Evolutionary conservation across 2,113 vertebrate species (phyloP).

Genomic region (Calyptommatus sinebrachiatus): DNA sequence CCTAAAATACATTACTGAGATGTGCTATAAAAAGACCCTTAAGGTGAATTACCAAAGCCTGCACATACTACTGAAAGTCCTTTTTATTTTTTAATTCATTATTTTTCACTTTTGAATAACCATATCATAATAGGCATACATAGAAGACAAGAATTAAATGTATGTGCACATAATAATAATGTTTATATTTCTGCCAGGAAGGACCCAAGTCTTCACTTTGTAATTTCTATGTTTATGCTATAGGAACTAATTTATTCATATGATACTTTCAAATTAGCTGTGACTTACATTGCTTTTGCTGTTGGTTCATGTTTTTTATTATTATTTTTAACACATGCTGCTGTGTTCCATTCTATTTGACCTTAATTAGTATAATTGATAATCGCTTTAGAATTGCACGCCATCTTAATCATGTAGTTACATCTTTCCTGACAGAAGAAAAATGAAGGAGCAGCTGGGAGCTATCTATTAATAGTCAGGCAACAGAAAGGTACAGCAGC

Average conservation of each 20-base stretch:
- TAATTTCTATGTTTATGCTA: background rate
- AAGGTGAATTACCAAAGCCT: too few species aligned
- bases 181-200: too few species aligned
- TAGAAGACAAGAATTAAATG: too few species aligned
- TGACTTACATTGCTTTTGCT: constrained; percentile 44
- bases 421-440: constrained; percentile 63
- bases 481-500: constrained; percentile 51
- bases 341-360: constrained; percentile 60
- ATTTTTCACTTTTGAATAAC: too few species aligned
- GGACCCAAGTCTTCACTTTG: too few species aligned
- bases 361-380: constrained; percentile 74
- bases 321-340: constrained; percentile 54
- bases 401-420: constrained; percentile 66
- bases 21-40: too few species aligned
- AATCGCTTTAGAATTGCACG: constrained; percentile 56
- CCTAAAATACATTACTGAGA: too few species aligned
- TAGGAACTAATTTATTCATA: constrained; percentile 43
- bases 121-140: too few species aligned
- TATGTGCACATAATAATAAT: too few species aligned
- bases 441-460: constrained; percentile 63
- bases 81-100: too few species aligned
- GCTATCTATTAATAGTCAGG: constrained; percentile 60
- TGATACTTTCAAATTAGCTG: constrained; percentile 59
- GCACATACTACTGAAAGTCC: too few species aligned
- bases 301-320: background rate